phyloP scores from a whole-genome alignment of 2,113 vertebrate genomes.

The Thymallus thymallus region DNA sequence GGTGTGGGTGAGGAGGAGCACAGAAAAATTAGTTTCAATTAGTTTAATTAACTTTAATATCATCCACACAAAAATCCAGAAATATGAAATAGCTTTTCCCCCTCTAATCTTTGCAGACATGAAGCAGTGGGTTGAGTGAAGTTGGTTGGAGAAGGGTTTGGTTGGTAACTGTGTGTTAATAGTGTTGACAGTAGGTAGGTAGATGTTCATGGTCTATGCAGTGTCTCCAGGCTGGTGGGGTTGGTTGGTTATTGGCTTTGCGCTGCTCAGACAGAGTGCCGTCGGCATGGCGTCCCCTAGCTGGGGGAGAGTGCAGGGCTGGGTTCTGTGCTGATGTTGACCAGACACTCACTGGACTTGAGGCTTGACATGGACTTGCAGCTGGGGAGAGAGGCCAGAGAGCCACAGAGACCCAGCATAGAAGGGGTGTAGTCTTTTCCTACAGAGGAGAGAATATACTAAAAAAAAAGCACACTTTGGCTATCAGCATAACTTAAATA shows the following conservation, averaged over 20 bases:
- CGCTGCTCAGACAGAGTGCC: not conserved
- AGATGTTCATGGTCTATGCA: not conserved
- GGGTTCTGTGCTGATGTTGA: conserved; percentile 80
- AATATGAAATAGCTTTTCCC: not conserved
- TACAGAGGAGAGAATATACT: conserved; percentile 30
- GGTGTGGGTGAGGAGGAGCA: not conserved
- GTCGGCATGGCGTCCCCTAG: conserved; percentile 49
- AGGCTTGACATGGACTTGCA: conserved; percentile 84
- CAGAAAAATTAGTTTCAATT: not conserved
- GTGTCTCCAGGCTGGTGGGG: not conserved
- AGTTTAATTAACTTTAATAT: not conserved
- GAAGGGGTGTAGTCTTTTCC: conserved; percentile 83
- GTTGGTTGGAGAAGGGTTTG: too few species aligned
- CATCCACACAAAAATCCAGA: not conserved
- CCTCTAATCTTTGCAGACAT: not conserved
- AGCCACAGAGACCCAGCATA: conserved; percentile 79
- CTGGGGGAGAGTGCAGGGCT: conserved; percentile 78
- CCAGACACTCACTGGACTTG: conserved; percentile 85
- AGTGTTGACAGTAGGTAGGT: not conserved
- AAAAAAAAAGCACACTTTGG: not conserved
- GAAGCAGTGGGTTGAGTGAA: not conserved
- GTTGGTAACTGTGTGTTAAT: not conserved
- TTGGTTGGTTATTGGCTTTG: not conserved
- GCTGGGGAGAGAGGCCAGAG: conserved; percentile 82
- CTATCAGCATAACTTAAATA: not conserved